phyloP scores from a whole-genome alignment of 2,797 vertebrate genomes.

The Fundulus diaphanus region DNA sequence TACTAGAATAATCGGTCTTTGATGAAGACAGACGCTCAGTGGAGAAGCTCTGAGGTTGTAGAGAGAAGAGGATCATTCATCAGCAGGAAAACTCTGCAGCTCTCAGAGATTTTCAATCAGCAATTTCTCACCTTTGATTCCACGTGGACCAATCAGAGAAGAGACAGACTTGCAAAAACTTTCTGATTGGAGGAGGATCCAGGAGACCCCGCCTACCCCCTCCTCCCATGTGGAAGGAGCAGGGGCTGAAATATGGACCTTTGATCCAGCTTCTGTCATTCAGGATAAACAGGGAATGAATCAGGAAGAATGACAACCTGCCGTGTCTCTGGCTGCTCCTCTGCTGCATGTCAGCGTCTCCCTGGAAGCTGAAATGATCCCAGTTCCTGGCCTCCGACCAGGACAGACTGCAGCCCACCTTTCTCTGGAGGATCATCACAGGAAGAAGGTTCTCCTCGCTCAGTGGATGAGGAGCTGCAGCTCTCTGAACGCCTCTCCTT shows the following conservation, averaged over 20 bases:
- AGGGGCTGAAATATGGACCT: not conserved
- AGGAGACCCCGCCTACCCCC: not conserved
- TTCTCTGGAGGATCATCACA: not conserved
- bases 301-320: not conserved
- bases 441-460: not conserved
- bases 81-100: not conserved
- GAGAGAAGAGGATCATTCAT: not conserved
- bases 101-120: not conserved
- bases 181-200: constrained; percentile 1
- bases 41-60: not conserved
- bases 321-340: not conserved
- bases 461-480: not conserved
- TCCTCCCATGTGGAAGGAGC: not conserved
- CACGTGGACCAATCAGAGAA: not conserved
- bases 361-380: not conserved
- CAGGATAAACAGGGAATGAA: not conserved
- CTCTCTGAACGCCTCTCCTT: not conserved
- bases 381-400: not conserved
- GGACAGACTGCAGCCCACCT: not conserved
- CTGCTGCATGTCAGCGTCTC: not conserved
- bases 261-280: not conserved
- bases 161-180: not conserved
- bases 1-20: too few relatives aligned
- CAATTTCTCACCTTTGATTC: not conserved
- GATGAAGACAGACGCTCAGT: too few relatives aligned